Percentiles rank a stretch among this genome's conserved stretches.
Conservation (phyloP, 1,140 invertebrate genomes). For the Halyomorpha halys region DNA sequence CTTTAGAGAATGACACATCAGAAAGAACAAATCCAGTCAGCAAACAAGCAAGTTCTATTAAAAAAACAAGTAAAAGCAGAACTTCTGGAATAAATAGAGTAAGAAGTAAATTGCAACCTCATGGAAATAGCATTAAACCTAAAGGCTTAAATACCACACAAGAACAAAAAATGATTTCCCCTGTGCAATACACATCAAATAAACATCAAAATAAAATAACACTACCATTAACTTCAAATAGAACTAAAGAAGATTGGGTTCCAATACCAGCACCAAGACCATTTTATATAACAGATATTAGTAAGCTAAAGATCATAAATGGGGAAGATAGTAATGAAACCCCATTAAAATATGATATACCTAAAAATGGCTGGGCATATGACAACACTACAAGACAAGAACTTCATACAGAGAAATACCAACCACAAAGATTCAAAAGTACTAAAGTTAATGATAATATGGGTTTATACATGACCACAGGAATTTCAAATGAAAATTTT, state of each 20-base stretch:
- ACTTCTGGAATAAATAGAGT: slow-evolving; percentile 28
- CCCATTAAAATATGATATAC: not conserved
- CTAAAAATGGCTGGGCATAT: slow-evolving; percentile 7
- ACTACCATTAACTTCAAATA: slow-evolving; percentile 19
- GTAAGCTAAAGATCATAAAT: slow-evolving; percentile 1
- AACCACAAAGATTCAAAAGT: not conserved
- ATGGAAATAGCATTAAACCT: not conserved
- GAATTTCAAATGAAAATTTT: too few relatives aligned
- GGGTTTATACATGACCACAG: too few relatives aligned
- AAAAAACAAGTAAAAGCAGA: slow-evolving; percentile 37
- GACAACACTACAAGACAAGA: not conserved
- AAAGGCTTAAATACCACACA: not conserved
- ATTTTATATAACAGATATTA: slow-evolving; percentile 31
- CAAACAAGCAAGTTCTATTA: slow-evolving; percentile 26
- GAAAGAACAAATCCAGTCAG: not conserved
- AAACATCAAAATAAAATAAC: not conserved
- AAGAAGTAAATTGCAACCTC: slow-evolving; percentile 13
- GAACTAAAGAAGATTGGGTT: slow-evolving; percentile 30
- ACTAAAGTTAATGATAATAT: too few relatives aligned
- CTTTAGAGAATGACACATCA: slow-evolving; percentile 39
- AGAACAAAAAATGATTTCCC: slow-evolving; percentile 1
- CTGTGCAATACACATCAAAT: not conserved
- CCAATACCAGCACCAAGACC: slow-evolving; percentile 32
- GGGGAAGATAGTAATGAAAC: not conserved
- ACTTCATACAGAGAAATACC: not conserved